Conservation (phyloP, 2,888 invertebrate genomes). For the Epinotia nisella region DNA sequence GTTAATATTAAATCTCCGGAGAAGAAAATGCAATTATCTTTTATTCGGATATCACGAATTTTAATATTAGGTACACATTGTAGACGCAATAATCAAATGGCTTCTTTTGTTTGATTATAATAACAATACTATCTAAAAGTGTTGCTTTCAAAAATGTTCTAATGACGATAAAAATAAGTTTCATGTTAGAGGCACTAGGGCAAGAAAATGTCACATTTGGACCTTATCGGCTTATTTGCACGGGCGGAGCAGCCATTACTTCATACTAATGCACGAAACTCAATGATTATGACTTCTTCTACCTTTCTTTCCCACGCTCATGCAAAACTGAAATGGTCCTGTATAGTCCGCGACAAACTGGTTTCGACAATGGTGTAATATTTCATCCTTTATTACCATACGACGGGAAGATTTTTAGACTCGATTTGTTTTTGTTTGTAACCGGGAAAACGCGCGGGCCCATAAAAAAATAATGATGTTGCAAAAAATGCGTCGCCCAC, state of each 20-base stretch:
- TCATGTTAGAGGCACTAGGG: slow-evolving; percentile 36
- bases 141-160: neutral
- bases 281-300: slow-evolving; percentile 50
- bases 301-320: slow-evolving; percentile 58
- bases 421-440: slow-evolving; percentile 54
- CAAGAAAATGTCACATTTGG: slow-evolving; percentile 42
- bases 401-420: slow-evolving; percentile 47
- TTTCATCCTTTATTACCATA: slow-evolving; percentile 54
- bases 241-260: slow-evolving; percentile 46
- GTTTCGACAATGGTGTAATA: slow-evolving; percentile 57
- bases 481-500: slow-evolving; percentile 64
- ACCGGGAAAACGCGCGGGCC: slow-evolving; percentile 54
- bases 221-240: slow-evolving; percentile 44
- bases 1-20: slow-evolving; percentile 42
- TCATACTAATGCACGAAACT: slow-evolving; percentile 47
- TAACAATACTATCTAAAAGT: neutral
- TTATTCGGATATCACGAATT: slow-evolving; percentile 33
- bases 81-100: slow-evolving; percentile 17
- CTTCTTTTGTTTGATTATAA: slow-evolving; percentile 12
- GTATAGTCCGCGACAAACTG: slow-evolving; percentile 47
- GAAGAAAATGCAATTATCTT: slow-evolving; percentile 43
- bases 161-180: neutral
- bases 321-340: slow-evolving; percentile 54
- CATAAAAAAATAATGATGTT: slow-evolving; percentile 60
- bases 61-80: slow-evolving; percentile 32